Conservation (phyloP, 2,113 vertebrate genomes). For the Choloepus hoffmanni region DNA sequence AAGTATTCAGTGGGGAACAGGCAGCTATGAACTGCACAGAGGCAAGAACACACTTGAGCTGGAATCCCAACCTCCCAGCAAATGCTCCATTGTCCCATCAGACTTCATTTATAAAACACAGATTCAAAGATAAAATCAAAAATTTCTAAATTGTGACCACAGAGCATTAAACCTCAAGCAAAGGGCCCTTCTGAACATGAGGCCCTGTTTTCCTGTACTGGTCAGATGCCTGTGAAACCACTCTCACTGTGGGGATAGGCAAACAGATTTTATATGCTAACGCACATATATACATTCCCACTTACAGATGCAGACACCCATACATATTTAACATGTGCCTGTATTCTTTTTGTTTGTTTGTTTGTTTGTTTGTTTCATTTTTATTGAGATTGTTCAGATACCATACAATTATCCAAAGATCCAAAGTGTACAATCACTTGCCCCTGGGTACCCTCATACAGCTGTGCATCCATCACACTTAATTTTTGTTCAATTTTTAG, state of each 20-base stretch:
- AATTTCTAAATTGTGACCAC: not conserved
- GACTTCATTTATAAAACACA: not conserved
- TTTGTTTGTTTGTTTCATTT: no score
- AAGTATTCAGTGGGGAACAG: not conserved
- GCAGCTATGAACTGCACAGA: not conserved
- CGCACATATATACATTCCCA: rapidly evolving
- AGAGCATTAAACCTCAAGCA: not conserved
- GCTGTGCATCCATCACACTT: no score
- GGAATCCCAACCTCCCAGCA: not conserved
- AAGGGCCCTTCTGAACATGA: not conserved
- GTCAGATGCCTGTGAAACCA: not conserved
- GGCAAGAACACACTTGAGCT: not conserved
- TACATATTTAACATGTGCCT: not conserved
- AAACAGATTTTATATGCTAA: not conserved
- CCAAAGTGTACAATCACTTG: no score
- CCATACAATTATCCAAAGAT: no score
- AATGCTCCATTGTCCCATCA: not conserved
- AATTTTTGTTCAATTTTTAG: no score
- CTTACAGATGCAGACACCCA: rapidly evolving
- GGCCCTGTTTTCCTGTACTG: no score
- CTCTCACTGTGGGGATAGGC: rapidly evolving
- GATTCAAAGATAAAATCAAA: not conserved
- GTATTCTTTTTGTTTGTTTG: not conserved
- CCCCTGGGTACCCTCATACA: no score
- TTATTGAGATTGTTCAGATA: no score